These are phyloP conservation scores for Eurypyga helias DNA, from an alignment of 2,113 vertebrate species.

Conservation along the genomic window DNA sequence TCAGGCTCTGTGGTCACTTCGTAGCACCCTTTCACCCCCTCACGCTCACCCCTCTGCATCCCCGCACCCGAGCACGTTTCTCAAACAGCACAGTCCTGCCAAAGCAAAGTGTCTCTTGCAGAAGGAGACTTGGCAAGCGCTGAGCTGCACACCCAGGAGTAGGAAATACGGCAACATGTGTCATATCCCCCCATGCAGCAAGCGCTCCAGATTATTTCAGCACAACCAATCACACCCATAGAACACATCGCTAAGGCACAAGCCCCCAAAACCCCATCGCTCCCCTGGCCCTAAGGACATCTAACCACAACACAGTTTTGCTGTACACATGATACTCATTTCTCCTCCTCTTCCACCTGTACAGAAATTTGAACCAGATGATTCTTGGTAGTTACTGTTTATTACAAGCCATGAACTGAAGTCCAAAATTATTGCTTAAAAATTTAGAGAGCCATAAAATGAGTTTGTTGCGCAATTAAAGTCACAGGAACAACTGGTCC, in stretches of 20 bases:
- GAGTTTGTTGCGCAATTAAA: background rate
- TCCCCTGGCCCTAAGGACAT: background rate
- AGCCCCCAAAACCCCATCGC: background rate
- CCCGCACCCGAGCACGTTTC: background rate
- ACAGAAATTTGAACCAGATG: background rate
- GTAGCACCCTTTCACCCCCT: background rate
- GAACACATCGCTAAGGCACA: background rate
- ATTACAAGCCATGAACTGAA: background rate
- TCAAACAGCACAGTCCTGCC: background rate
- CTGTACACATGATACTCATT: fast-evolving
- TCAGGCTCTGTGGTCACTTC: background rate
- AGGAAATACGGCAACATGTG: fast-evolving
- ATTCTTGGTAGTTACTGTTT: background rate
- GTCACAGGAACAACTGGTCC: background rate
- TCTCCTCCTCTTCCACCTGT: background rate
- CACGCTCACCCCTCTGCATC: background rate
- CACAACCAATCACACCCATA: background rate
- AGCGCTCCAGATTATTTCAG: background rate
- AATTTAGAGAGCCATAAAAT: background rate
- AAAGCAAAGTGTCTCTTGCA: background rate
- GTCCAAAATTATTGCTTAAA: background rate
- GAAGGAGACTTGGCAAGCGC: fast-evolving
- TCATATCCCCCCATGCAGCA: too few relatives aligned
- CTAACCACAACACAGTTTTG: fast-evolving
- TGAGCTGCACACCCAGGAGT: background rate